Evolutionary conservation across 2,113 vertebrate species (phyloP).

Genomic region (Asarcornis scutulata): DNA sequence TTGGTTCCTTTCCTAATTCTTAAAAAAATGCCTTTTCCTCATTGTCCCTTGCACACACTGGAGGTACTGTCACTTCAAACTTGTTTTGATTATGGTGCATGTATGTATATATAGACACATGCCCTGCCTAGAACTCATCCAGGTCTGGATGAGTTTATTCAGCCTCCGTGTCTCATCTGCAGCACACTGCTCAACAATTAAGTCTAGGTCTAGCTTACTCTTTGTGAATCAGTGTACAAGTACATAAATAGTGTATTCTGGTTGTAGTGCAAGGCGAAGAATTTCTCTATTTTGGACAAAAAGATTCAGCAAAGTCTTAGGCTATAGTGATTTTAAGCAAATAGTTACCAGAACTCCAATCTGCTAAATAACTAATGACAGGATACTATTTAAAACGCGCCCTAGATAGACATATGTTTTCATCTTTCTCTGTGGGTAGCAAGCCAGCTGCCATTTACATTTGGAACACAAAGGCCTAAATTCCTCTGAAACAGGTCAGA

Average conservation of each 20-base stretch:
- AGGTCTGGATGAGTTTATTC: background rate
- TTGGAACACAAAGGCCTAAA: constrained; percentile 7
- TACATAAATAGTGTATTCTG: background rate
- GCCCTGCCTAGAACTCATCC: no score
- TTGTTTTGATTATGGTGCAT: background rate
- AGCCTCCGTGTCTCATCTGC: background rate
- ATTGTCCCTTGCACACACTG: background rate
- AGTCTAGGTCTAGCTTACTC: background rate
- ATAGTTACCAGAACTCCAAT: background rate
- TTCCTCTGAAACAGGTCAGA: background rate
- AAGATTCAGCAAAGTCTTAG: background rate
- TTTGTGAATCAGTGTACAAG: background rate
- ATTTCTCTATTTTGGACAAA: background rate
- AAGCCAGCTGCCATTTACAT: constrained; percentile 7
- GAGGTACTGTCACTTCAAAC: background rate
- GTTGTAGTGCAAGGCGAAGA: background rate
- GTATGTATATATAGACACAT: no score
- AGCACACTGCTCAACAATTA: background rate
- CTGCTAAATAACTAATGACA: constrained; percentile 8
- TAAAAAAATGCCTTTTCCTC: background rate
- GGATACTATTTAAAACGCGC: background rate
- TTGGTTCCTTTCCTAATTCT: background rate
- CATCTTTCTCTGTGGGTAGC: background rate
- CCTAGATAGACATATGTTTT: constrained; percentile 41
- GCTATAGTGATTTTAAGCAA: background rate